These are phyloP conservation scores for Pangasius macronema DNA, from an alignment of 2,797 vertebrate species.

Conservation along the genomic window DNA sequence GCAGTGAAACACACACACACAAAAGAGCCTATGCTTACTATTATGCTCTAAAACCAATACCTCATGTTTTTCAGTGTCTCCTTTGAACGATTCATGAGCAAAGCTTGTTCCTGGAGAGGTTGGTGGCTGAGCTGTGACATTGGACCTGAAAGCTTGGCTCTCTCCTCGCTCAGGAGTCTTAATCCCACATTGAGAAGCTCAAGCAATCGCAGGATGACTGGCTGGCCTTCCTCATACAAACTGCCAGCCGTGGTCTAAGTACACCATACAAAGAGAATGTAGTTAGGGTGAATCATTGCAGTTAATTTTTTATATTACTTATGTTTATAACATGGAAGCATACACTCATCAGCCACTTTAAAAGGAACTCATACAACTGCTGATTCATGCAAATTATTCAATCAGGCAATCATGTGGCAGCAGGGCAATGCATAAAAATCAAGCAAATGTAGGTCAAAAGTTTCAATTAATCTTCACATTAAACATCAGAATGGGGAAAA, in stretches of 20 bases:
- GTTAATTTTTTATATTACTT: not conserved
- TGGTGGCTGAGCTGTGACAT: constrained; percentile 57
- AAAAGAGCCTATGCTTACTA: not conserved
- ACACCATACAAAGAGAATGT: constrained; percentile 8
- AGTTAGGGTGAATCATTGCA: not conserved
- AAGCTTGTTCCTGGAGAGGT: constrained; percentile 65
- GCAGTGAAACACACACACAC: not conserved
- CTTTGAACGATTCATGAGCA: constrained; percentile 63
- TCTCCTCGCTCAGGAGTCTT: constrained; percentile 73
- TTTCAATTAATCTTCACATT: not conserved
- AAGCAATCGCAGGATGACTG: constrained; percentile 80
- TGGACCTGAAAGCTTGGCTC: constrained; percentile 39
- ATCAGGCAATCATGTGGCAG: not conserved
- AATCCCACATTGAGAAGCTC: constrained; percentile 82
- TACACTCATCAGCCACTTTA: not conserved
- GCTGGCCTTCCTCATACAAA: constrained; percentile 80
- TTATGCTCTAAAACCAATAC: constrained; percentile 64
- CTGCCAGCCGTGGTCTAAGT: constrained; percentile 76
- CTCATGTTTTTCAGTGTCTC: constrained; percentile 69
- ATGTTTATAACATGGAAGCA: not conserved
- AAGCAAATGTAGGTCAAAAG: not conserved
- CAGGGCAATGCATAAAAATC: not conserved
- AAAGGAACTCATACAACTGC: not conserved
- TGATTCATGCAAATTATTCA: not conserved
- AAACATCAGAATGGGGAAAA: not conserved